Conservation (phyloP, 2,113 vertebrate species). For the Thinocorus orbignyianus region DNA sequence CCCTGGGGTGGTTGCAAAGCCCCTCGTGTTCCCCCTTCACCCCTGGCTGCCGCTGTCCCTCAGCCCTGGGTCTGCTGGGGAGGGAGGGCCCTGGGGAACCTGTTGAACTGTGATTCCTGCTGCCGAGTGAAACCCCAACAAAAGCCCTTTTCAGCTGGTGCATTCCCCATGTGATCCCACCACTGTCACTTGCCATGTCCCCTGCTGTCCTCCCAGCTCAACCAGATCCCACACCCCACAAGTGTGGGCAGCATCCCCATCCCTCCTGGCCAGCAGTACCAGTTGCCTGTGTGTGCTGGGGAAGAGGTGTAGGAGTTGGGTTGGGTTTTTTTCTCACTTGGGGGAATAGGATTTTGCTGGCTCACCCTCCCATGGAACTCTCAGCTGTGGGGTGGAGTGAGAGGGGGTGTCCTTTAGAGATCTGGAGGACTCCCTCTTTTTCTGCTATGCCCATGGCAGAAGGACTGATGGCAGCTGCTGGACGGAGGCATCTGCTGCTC, state of each 20-base stretch:
- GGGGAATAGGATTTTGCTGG: neutral
- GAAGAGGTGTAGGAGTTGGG: neutral
- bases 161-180: neutral
- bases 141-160: neutral
- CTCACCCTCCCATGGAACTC: neutral
- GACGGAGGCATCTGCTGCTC: neutral
- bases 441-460: neutral
- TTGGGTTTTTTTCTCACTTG: neutral
- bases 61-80: neutral
- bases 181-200: neutral
- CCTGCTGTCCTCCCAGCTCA: neutral
- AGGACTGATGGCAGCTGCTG: neutral
- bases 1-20: neutral
- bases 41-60: neutral
- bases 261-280: neutral
- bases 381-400: rapidly evolving
- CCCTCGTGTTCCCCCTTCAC: neutral
- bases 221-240: neutral
- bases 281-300: neutral
- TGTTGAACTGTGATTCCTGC: neutral
- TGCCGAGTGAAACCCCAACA: neutral
- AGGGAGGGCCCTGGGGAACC: neutral
- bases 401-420: neutral
- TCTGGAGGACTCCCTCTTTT: neutral
- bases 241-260: neutral